Evolutionary conservation across 2,113 vertebrate species (phyloP).

Genomic region (Thomomys bottae): DNA sequence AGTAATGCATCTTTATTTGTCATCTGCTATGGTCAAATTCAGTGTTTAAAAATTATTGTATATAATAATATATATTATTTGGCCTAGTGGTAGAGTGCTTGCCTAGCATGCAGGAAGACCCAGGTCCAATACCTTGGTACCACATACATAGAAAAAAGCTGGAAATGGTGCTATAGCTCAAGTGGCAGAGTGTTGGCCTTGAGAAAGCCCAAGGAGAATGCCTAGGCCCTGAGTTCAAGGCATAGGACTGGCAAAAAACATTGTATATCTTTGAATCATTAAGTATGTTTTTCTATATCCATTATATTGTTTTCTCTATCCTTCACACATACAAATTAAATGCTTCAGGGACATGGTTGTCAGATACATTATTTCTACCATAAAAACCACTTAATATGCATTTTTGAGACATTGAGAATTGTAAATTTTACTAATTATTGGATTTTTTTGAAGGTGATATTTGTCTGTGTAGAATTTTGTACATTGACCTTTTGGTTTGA

Average conservation of each 20-base stretch:
- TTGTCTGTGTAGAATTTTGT: neutral
- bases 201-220: too few species aligned
- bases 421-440: neutral
- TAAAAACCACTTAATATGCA: neutral
- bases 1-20: neutral
- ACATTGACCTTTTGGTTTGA: neutral
- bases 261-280: neutral
- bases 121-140: too few species aligned
- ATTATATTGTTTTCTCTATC: constrained; percentile 11
- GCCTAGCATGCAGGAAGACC: too few species aligned
- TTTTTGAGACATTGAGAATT: neutral
- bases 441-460: neutral
- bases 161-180: too few species aligned
- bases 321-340: neutral
- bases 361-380: neutral
- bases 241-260: too few species aligned
- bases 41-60: neutral
- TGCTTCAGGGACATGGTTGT: neutral
- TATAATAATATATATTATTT: too few species aligned
- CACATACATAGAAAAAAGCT: too few species aligned
- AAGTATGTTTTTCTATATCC: too few species aligned
- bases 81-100: too few species aligned
- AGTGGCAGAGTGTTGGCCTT: too few species aligned
- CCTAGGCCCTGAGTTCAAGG: too few species aligned
- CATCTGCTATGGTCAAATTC: too few species aligned